phyloP scores from a whole-genome alignment of 2,113 vertebrate species.

The Marcusenius ussheri region DNA sequence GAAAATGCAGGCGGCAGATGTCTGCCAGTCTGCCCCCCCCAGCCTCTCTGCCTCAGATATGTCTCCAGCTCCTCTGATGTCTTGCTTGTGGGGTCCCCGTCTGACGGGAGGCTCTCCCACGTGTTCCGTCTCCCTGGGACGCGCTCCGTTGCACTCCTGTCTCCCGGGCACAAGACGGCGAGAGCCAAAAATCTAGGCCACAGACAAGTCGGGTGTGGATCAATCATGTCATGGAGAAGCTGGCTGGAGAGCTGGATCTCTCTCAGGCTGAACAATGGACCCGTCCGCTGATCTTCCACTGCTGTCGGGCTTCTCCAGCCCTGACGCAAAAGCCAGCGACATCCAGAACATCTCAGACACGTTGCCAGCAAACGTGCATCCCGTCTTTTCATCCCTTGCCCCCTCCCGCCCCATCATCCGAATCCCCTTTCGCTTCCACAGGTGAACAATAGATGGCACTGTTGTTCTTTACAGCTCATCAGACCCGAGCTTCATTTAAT shows the following conservation, averaged over 20 bases:
- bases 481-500: slow-evolving; percentile 12
- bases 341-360: neutral
- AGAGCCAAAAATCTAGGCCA: slow-evolving; percentile 10
- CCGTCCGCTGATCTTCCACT: neutral
- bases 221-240: neutral
- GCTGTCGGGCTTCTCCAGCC: neutral
- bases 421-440: neutral
- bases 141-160: neutral
- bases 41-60: neutral
- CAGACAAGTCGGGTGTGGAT: neutral
- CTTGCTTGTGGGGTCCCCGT: neutral
- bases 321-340: neutral
- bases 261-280: neutral
- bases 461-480: slow-evolving; percentile 4
- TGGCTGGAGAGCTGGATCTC: neutral
- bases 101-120: slow-evolving; percentile 26
- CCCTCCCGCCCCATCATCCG: neutral
- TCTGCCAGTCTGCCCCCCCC: neutral
- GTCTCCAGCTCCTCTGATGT: slow-evolving; percentile 16
- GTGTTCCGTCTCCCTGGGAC: neutral
- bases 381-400: neutral
- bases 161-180: neutral
- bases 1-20: neutral
- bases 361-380: neutral
- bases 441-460: slow-evolving; percentile 24